Evolutionary conservation across 2,888 invertebrate species (phyloP).

Genomic region (Ferrisia virgata): DNA sequence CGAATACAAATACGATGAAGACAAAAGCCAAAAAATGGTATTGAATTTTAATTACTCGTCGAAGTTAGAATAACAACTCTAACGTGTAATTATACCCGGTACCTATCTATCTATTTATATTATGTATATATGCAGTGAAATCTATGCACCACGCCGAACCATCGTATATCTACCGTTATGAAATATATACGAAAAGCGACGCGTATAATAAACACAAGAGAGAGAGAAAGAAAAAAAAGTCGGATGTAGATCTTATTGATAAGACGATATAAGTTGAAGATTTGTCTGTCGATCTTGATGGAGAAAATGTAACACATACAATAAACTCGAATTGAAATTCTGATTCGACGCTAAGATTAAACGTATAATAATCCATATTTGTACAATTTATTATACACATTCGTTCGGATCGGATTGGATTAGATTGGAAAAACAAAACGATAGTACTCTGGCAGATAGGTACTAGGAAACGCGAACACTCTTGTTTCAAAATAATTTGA

Average conservation of each 20-base stretch:
- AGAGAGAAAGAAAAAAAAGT: no score
- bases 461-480: background rate
- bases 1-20: background rate
- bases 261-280: background rate
- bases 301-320: background rate
- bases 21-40: background rate
- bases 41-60: background rate
- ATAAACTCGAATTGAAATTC: no score
- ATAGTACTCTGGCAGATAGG: no score
- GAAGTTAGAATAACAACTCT: background rate
- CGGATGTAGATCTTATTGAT: background rate
- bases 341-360: no score
- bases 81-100: background rate
- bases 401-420: background rate
- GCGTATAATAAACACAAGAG: no score
- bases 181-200: background rate
- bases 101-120: no score
- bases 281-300: background rate
- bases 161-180: background rate
- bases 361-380: no score
- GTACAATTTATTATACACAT: background rate
- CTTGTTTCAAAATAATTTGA: background rate
- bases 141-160: background rate
- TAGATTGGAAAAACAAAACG: background rate
- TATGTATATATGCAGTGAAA: background rate